Evolutionary conservation across 2,888 invertebrate species (phyloP).

Genomic region (Agrochola lota): DNA sequence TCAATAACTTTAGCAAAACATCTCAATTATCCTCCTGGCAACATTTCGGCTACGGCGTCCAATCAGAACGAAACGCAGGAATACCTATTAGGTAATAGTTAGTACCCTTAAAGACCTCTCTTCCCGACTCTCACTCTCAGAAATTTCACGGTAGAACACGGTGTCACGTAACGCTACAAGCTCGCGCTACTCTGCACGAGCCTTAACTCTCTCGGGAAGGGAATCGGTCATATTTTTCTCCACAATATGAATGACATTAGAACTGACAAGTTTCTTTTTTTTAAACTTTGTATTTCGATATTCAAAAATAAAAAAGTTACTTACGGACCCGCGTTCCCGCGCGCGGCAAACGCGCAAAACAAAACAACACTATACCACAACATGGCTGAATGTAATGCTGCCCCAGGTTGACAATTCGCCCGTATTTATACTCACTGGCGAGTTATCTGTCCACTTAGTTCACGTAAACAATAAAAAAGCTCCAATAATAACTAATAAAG

Average conservation of each 20-base stretch:
- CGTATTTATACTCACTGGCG: conserved; percentile 43
- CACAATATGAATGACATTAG: neutral
- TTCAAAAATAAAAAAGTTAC: conserved; percentile 14
- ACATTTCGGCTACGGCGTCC: too few relatives aligned
- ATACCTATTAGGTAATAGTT: too few relatives aligned
- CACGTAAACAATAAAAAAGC: conserved; percentile 37
- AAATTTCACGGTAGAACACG: too few relatives aligned
- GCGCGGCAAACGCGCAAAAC: conserved; percentile 30
- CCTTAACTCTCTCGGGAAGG: too few relatives aligned
- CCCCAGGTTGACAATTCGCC: neutral
- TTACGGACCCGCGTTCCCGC: conserved; percentile 54
- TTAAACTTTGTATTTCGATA: neutral
- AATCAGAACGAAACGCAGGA: too few relatives aligned
- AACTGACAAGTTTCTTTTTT: neutral
- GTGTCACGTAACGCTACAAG: too few relatives aligned
- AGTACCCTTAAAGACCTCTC: too few relatives aligned
- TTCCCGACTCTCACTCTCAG: too few relatives aligned
- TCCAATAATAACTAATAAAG: neutral
- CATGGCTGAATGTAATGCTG: conserved; percentile 40
- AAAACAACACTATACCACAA: conserved; percentile 40
- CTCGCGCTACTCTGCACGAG: too few relatives aligned
- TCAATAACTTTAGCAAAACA: neutral
- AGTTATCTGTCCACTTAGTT: conserved; percentile 16
- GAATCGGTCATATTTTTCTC: neutral
- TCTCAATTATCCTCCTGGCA: neutral